phyloP scores from a whole-genome alignment of 2,113 vertebrate genomes.

The Muntiacus muntjak region DNA sequence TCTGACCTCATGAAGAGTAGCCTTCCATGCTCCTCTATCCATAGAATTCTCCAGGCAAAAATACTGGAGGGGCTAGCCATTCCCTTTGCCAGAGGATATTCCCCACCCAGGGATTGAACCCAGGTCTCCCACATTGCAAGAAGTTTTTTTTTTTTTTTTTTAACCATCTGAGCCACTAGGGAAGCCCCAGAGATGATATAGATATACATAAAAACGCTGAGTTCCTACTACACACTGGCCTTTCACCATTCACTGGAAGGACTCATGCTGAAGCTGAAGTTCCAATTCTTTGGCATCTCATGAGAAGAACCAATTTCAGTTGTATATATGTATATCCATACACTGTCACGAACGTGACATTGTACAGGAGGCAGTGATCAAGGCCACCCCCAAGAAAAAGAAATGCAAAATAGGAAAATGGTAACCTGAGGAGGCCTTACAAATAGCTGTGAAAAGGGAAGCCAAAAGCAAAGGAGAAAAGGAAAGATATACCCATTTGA shows the following conservation, averaged over 20 bases:
- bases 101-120: not conserved
- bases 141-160: not conserved
- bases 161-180: not conserved
- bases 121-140: not conserved
- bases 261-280: not conserved
- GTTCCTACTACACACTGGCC: not conserved
- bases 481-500: not conserved
- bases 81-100: not conserved
- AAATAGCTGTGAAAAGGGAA: not conserved
- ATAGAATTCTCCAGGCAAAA: not conserved
- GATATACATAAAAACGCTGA: not conserved
- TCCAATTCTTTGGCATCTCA: not conserved
- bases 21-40: not conserved
- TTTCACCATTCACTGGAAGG: not conserved
- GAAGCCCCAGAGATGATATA: not conserved
- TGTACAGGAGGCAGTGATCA: not conserved
- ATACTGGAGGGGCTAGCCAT: not conserved
- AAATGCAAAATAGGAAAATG: not conserved
- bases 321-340: not conserved
- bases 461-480: not conserved
- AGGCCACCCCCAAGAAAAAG: not conserved
- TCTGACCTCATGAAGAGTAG: not conserved
- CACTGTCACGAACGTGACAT: not conserved
- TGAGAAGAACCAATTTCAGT: not conserved
- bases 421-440: not conserved